These are phyloP conservation scores for Platichthys flesus DNA, from an alignment of 2,113 vertebrate species.

Conservation along the genomic window DNA sequence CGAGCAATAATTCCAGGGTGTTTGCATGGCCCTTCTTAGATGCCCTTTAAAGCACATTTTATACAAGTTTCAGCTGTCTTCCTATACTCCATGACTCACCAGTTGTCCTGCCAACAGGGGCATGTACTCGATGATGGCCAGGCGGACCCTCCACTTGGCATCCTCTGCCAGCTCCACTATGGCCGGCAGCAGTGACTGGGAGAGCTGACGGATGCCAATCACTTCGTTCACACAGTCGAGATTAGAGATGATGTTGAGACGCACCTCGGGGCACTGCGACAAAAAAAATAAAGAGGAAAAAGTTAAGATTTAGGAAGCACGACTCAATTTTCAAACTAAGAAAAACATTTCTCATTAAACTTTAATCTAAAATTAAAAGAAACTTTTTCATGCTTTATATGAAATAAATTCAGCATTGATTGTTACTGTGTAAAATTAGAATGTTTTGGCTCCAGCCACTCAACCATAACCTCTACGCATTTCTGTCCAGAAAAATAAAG, in stretches of 20 bases:
- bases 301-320: background rate
- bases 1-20: constrained; percentile 5
- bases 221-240: constrained; percentile 93
- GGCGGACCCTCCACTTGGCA: constrained; percentile 91
- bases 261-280: constrained; percentile 89
- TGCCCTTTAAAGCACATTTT: background rate
- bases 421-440: background rate
- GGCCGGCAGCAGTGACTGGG: constrained; percentile 90
- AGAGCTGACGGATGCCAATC: constrained; percentile 91
- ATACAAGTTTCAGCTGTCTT: constrained; percentile 6
- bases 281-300: background rate
- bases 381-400: background rate
- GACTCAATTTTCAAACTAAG: background rate
- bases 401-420: background rate
- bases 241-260: constrained; percentile 93
- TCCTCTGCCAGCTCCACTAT: constrained; percentile 93
- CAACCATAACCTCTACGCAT: constrained; percentile 2
- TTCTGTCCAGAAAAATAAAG: constrained; percentile 6
- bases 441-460: background rate
- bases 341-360: background rate
- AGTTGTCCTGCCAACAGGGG: constrained; percentile 91
- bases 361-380: background rate
- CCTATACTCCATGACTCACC: constrained; percentile 77
- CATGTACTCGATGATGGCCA: constrained; percentile 94
- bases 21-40: constrained; percentile 1